A percentile compares a stretch with the other conserved stretches of the same genome.
Conservation (phyloP, 2,113 vertebrate species). For the Psilopsiagon aymara region DNA sequence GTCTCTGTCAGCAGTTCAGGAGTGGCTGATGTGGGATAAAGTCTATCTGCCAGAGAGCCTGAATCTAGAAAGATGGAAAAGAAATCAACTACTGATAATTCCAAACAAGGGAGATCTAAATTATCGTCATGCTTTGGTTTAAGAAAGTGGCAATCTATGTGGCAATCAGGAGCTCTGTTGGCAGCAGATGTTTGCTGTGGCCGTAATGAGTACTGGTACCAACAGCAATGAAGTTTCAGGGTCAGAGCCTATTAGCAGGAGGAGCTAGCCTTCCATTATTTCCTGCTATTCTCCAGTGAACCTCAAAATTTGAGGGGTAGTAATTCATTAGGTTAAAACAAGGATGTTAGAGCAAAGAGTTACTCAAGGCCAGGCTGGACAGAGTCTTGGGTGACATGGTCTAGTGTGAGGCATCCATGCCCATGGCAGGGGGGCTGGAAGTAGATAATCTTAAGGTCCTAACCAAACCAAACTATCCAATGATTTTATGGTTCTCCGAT, state of each 20-base stretch:
- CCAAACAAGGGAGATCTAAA: neutral
- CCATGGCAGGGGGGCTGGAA: neutral
- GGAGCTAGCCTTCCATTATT: neutral
- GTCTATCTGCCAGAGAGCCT: fast-evolving
- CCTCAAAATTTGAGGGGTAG: neutral
- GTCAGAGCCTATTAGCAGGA: neutral
- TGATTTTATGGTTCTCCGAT: neutral
- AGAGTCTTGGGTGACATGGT: neutral
- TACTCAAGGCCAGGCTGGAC: neutral
- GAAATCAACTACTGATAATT: neutral
- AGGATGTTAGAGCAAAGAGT: neutral
- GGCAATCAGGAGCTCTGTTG: neutral
- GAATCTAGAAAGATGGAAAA: neutral
- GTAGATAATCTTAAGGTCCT: neutral
- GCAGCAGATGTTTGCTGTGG: neutral
- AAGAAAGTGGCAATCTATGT: neutral
- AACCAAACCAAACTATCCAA: neutral
- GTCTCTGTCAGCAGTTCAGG: constrained; percentile 33
- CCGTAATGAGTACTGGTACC: neutral
- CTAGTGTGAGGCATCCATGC: neutral
- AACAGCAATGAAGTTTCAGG: neutral
- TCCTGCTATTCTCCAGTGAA: neutral
- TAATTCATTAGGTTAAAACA: neutral
- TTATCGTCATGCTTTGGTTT: neutral
- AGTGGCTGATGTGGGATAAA: fast-evolving